Conservation (phyloP, 1,140 invertebrate species). For the Scaptomyza montana region DNA sequence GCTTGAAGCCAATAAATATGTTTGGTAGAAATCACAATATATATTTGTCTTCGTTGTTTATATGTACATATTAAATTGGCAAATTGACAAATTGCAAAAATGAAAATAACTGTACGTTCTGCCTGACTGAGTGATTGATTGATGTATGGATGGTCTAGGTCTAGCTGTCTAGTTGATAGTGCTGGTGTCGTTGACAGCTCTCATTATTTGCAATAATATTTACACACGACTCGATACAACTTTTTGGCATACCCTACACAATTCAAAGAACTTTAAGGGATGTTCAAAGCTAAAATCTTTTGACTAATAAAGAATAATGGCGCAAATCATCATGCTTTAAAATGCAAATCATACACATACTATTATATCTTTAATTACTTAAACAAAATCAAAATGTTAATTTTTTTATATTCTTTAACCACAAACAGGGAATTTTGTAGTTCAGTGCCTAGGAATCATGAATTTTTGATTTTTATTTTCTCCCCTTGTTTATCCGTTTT, state of each 20-base stretch:
- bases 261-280: too few relatives aligned
- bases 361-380: too few relatives aligned
- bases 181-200: slow-evolving; percentile 53
- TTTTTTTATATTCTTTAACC: not conserved
- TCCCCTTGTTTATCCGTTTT: slow-evolving; percentile 33
- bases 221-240: slow-evolving; percentile 37
- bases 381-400: not conserved
- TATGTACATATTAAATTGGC: slow-evolving; percentile 16
- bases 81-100: slow-evolving; percentile 53
- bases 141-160: slow-evolving; percentile 27
- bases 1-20: slow-evolving; percentile 41
- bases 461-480: not conserved
- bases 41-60: slow-evolving; percentile 1
- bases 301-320: too few relatives aligned
- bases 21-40: slow-evolving; percentile 28
- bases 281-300: too few relatives aligned
- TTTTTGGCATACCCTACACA: slow-evolving; percentile 27
- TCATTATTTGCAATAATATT: slow-evolving; percentile 38
- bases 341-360: too few relatives aligned
- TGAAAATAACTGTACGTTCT: slow-evolving; percentile 50
- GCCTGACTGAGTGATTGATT: slow-evolving; percentile 48
- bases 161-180: slow-evolving; percentile 32
- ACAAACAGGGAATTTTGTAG: slow-evolving; percentile 8
- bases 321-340: too few relatives aligned
- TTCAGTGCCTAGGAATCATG: not conserved